phyloP scores from a whole-genome alignment of 2,113 vertebrate species.

The Lophotis ruficrista region DNA sequence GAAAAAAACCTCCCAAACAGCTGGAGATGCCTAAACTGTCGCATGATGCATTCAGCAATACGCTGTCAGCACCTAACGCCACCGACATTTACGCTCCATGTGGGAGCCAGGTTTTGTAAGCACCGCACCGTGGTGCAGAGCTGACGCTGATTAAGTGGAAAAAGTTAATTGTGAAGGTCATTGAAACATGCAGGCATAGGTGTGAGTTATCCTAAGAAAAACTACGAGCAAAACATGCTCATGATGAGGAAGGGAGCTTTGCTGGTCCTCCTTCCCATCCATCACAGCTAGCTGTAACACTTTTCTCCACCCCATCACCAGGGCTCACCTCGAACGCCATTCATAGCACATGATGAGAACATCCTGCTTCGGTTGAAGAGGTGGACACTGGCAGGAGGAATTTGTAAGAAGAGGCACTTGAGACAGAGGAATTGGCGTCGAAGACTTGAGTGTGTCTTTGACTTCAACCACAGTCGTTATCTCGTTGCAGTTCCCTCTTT shows the following conservation, averaged over 20 bases:
- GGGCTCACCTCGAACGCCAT: conserved; percentile 77
- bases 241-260: neutral
- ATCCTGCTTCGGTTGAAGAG: conserved; percentile 80
- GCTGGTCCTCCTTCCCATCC: neutral
- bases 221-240: neutral
- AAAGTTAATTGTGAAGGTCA: neutral
- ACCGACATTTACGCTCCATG: neutral
- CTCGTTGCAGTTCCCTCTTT: conserved; percentile 81
- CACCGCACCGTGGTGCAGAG: rapidly evolving
- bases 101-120: neutral
- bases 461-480: conserved; percentile 82
- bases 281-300: neutral
- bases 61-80: neutral
- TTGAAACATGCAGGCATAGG: rapidly evolving
- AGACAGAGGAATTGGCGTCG: conserved; percentile 70
- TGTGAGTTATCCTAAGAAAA: neutral
- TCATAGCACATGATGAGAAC: conserved; percentile 86
- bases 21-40: neutral
- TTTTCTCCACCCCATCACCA: rapidly evolving
- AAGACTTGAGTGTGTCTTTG: conserved; percentile 82
- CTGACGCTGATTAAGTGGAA: neutral
- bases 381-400: conserved; percentile 84
- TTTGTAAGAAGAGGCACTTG: conserved; percentile 83
- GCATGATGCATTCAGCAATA: neutral
- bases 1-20: neutral